Conservation (phyloP, 2,113 vertebrate genomes). For the Pterocles orientalis region DNA sequence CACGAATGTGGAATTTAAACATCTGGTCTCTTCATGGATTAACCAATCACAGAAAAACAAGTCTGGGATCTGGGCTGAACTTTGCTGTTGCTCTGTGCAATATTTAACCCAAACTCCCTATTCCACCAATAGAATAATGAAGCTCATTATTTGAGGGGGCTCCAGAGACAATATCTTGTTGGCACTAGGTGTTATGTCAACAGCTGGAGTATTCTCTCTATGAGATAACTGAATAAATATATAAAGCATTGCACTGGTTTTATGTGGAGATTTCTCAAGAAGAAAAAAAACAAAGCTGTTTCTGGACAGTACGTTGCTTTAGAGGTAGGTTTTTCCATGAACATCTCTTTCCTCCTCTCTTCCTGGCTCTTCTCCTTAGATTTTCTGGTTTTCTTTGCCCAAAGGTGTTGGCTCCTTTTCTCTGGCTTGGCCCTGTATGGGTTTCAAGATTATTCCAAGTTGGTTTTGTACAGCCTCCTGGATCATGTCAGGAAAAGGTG, state of each 20-base stretch:
- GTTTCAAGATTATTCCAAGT: slow-evolving; percentile 36
- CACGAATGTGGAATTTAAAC: neutral
- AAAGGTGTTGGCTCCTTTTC: slow-evolving; percentile 41
- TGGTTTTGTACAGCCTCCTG: slow-evolving; percentile 35
- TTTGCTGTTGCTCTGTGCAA: neutral
- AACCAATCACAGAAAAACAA: neutral
- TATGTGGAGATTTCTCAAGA: neutral
- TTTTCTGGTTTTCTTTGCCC: slow-evolving; percentile 36
- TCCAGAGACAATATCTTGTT: neutral
- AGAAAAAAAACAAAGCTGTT: neutral
- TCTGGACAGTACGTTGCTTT: neutral
- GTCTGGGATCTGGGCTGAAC: neutral
- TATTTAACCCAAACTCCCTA: neutral
- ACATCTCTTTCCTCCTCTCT: slow-evolving; percentile 1
- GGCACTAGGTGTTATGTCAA: neutral
- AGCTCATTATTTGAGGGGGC: neutral
- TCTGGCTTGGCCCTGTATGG: neutral
- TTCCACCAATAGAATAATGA: neutral
- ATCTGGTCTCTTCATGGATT: neutral
- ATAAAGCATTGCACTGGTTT: neutral
- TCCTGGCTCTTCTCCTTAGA: slow-evolving; percentile 17
- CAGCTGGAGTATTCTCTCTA: neutral
- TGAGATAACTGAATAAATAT: neutral
- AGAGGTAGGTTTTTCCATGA: slow-evolving; percentile 41
- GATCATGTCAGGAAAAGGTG: slow-evolving; percentile 30